Percentiles rank a stretch among this genome's conserved stretches.
Conservation (phyloP, 2,888 invertebrate genomes). For the Zele albiditarsus region DNA sequence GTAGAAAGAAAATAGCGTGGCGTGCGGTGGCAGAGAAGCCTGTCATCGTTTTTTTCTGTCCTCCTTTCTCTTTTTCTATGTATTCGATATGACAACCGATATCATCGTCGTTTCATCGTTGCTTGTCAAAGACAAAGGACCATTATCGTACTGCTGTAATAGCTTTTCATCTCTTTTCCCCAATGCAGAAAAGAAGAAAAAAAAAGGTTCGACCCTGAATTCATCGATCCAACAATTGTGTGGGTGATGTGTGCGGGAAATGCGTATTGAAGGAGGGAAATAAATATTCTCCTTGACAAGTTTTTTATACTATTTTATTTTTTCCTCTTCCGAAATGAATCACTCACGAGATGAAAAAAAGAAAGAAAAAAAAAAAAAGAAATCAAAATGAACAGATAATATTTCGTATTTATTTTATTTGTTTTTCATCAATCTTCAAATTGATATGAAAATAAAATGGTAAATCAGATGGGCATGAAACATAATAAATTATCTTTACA, state of each 20-base stretch:
- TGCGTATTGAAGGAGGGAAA: background rate
- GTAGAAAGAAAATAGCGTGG: constrained; percentile 32
- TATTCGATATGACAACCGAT: constrained; percentile 13
- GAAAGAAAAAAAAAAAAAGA: background rate
- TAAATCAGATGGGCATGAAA: background rate
- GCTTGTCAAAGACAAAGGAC: constrained; percentile 42
- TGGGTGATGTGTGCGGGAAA: constrained; percentile 15
- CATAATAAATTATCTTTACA: background rate
- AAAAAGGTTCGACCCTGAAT: constrained; percentile 41
- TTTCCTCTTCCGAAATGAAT: constrained; percentile 14
- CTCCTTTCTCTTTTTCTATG: background rate
- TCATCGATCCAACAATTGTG: constrained; percentile 47
- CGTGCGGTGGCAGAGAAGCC: background rate
- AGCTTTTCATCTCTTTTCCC: constrained; percentile 40
- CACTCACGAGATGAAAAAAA: background rate
- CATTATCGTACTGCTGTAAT: constrained; percentile 32
- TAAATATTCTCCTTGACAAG: background rate
- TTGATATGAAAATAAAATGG: background rate
- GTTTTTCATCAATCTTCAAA: background rate
- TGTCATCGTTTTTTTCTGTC: constrained; percentile 7
- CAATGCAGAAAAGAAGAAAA: constrained; percentile 17
- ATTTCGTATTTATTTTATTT: background rate
- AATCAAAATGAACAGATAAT: background rate
- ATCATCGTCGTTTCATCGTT: constrained; percentile 31
- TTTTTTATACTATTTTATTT: background rate